Evolutionary conservation across 1,140 invertebrate species (phyloP).

Genomic region (Camponotus pennsylvanicus): DNA sequence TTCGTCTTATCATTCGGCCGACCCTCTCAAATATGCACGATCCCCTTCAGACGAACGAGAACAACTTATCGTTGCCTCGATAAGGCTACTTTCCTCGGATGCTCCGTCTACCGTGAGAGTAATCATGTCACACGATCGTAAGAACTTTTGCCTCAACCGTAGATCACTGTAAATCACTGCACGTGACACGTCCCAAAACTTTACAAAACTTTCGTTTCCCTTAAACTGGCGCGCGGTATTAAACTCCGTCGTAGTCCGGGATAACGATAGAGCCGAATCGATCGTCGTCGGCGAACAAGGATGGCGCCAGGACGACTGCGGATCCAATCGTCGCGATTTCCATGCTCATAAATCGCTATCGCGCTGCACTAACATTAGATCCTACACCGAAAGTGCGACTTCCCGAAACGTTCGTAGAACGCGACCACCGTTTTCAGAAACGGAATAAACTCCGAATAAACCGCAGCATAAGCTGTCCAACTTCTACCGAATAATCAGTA

Average conservation of each 20-base stretch:
- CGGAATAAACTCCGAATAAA: conserved; percentile 63
- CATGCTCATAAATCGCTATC: conserved; percentile 47
- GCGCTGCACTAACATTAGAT: conserved; percentile 23
- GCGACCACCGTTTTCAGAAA: conserved; percentile 17
- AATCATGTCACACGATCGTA: conserved; percentile 72
- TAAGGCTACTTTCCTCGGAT: conserved; percentile 52
- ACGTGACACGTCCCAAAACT: conserved; percentile 67
- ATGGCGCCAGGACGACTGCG: not conserved
- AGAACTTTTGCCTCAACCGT: conserved; percentile 66
- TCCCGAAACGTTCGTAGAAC: not conserved
- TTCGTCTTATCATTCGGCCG: conserved; percentile 28
- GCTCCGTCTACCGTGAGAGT: conserved; percentile 32
- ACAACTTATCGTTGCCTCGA: conserved; percentile 57
- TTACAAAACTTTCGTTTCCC: conserved; percentile 70
- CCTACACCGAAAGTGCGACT: not conserved
- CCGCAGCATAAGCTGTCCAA: conserved; percentile 33
- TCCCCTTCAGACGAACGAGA: conserved; percentile 18
- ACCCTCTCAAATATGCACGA: conserved; percentile 53
- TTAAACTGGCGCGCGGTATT: conserved; percentile 66
- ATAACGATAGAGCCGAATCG: conserved; percentile 59
- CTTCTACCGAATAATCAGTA: not conserved
- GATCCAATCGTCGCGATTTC: conserved; percentile 31
- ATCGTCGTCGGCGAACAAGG: conserved; percentile 60
- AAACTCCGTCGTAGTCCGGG: conserved; percentile 45
- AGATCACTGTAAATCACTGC: conserved; percentile 73